Conservation (phyloP, 2,797 vertebrate genomes). For the Alfaro cultratus region DNA sequence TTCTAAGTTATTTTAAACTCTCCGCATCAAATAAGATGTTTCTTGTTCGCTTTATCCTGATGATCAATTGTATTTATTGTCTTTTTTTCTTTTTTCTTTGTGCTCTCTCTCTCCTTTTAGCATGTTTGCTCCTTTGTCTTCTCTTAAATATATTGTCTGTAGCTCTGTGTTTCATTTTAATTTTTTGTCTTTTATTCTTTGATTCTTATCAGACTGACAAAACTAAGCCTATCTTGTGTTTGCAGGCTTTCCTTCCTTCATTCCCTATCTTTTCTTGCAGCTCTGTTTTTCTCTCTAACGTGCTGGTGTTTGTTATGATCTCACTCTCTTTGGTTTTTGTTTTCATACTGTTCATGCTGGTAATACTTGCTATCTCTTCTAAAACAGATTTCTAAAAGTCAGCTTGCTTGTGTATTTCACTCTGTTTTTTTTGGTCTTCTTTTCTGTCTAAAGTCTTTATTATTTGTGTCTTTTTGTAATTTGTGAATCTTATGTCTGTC, state of each 20-base stretch:
- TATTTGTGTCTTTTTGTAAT: constrained; percentile 66
- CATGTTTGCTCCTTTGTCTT: constrained; percentile 68
- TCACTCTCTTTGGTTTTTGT: constrained; percentile 76
- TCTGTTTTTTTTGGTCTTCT: constrained; percentile 58
- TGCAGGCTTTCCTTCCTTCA: constrained; percentile 78
- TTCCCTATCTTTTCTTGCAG: constrained; percentile 79
- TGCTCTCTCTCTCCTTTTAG: constrained; percentile 71
- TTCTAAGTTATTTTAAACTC: constrained; percentile 56
- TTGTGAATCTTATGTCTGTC: constrained; percentile 45
- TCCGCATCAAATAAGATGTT: constrained; percentile 45
- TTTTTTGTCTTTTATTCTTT: constrained; percentile 74
- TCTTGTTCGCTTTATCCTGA: constrained; percentile 58
- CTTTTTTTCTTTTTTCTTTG: constrained; percentile 67
- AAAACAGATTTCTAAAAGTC: constrained; percentile 71
- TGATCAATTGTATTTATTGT: constrained; percentile 75
- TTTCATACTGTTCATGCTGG: constrained; percentile 80
- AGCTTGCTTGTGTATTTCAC: constrained; percentile 68
- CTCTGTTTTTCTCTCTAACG: constrained; percentile 78
- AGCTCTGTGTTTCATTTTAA: constrained; percentile 52
- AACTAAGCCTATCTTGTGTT: constrained; percentile 83
- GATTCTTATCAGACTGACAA: constrained; percentile 79
- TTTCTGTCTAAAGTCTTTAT: constrained; percentile 60
- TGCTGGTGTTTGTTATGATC: constrained; percentile 80
- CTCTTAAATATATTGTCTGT: constrained; percentile 69
- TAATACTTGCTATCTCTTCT: constrained; percentile 79